Conservation (phyloP, 2,797 vertebrate species). For the Rhinoraja longicauda region DNA sequence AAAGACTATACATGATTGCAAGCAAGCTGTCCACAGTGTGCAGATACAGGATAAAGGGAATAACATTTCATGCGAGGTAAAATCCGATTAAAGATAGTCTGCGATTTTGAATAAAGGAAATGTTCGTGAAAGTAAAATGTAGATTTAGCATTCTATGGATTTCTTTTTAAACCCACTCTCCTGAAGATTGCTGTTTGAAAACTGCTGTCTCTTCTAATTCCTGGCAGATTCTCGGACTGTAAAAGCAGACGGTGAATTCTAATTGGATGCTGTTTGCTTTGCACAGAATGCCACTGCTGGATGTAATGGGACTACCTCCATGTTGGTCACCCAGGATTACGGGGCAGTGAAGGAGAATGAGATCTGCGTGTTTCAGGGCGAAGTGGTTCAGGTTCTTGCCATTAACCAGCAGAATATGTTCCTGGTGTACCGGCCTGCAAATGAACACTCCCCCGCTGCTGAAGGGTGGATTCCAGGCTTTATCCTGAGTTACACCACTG, state of each 20-base stretch:
- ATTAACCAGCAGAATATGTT: conserved; percentile 98
- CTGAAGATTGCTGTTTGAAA: neutral
- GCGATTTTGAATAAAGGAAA: neutral
- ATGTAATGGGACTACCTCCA: conserved; percentile 84
- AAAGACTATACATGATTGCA: too few species aligned
- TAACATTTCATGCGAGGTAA: too few species aligned
- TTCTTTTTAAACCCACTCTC: conserved; percentile 27
- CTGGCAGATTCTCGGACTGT: conserved; percentile 10
- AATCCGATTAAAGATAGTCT: too few species aligned
- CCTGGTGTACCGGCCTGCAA: conserved; percentile 86
- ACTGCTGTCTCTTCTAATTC: neutral
- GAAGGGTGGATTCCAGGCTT: conserved; percentile 96
- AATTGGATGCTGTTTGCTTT: conserved; percentile 39
- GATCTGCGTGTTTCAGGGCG: conserved; percentile 86
- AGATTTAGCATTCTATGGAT: neutral
- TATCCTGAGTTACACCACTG: conserved; percentile 76
- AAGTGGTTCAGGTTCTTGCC: conserved; percentile 87
- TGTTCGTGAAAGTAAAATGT: neutral
- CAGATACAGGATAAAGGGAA: too few species aligned
- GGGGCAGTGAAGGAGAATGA: conserved; percentile 96
- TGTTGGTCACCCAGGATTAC: conserved; percentile 91
- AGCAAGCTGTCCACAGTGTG: too few species aligned
- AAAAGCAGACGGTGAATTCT: conserved; percentile 20
- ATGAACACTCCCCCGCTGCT: conserved; percentile 82
- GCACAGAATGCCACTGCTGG: conserved; percentile 68